phyloP scores from a whole-genome alignment of 2,797 vertebrate genomes.

The Threskiornis aethiopicus region DNA sequence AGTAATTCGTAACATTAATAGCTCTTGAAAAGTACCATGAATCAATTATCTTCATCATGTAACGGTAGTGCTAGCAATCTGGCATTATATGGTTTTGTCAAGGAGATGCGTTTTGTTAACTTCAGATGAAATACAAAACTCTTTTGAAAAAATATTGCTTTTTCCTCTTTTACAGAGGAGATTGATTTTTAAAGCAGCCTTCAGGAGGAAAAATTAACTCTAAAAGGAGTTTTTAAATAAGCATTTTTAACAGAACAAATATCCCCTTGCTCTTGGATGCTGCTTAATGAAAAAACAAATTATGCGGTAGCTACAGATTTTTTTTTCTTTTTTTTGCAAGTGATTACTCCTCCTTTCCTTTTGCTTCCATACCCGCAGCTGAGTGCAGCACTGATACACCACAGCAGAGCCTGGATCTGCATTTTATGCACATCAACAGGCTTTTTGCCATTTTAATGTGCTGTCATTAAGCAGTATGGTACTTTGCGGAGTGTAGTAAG shows the following conservation, averaged over 20 bases:
- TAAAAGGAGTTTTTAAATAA: conserved; percentile 31
- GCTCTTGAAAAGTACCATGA: conserved; percentile 14
- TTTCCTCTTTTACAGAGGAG: background rate
- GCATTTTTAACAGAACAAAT: conserved; percentile 54
- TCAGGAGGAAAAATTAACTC: background rate
- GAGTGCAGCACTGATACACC: background rate
- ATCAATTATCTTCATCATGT: background rate
- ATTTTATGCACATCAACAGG: background rate
- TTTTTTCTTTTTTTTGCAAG: background rate
- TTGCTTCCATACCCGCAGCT: background rate
- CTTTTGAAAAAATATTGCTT: background rate
- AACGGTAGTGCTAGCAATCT: background rate
- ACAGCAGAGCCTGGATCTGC: background rate
- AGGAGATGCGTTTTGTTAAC: background rate
- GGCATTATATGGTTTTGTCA: background rate
- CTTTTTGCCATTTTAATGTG: background rate
- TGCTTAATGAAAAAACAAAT: conserved; percentile 46
- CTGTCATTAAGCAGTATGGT: background rate
- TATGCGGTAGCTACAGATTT: background rate
- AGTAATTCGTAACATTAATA: background rate
- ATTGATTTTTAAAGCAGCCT: background rate
- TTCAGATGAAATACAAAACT: background rate
- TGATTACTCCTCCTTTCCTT: background rate
- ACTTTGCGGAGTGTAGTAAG: background rate
- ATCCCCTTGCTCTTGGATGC: background rate